Evolutionary conservation across 2,113 vertebrate genomes (phyloP), one percentile per base, ranked within the genome.

Genomic region (Delphinus delphis): DNA sequence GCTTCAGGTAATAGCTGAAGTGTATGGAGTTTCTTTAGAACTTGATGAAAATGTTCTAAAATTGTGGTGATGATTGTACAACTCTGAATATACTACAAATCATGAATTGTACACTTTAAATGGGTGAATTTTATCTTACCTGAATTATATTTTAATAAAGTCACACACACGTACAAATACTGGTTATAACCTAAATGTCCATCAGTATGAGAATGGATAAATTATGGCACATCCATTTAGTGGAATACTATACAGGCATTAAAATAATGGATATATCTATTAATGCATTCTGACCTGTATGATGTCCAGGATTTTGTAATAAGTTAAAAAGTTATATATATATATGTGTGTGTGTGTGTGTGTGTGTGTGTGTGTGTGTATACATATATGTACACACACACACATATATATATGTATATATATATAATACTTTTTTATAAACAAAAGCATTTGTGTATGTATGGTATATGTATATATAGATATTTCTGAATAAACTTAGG

Each of bases 211-310:
- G 80, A 95, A 85, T 95, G 76, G 53, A 36, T 90, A 73, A 96
- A 41, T 93, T 68, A 41, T 58, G 58, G 14, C n/a, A 88, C 31
- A 90, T 90, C 23, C n/a, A 85, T 67, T 97, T 92, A 63, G 20
- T 95, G 44, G n/a, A 93, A 87, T 79, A 90, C 77, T 93, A 60
- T 93, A 38, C 25, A 96, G 44, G 83, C 53, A 50, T 85, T 93
- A 41, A 95, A 90, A 87, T 88, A 96, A 50, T 87, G 21, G 31
- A 31, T 58, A n/a, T 58, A 79, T 91, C 86, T 95, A 26, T 65
- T 47, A 97, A 88, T 97, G 92, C 88, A 94, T 95, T 95, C 65
- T 95, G 38, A 90, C 44, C 41, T 97, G 18, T 90, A 90, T 93
- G 31, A 65, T 93, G 41, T 93, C n/a, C 20, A 94, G 38, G 55